Evolutionary conservation across 1,140 invertebrate species (phyloP).

Genomic region (Amyelois transitella): DNA sequence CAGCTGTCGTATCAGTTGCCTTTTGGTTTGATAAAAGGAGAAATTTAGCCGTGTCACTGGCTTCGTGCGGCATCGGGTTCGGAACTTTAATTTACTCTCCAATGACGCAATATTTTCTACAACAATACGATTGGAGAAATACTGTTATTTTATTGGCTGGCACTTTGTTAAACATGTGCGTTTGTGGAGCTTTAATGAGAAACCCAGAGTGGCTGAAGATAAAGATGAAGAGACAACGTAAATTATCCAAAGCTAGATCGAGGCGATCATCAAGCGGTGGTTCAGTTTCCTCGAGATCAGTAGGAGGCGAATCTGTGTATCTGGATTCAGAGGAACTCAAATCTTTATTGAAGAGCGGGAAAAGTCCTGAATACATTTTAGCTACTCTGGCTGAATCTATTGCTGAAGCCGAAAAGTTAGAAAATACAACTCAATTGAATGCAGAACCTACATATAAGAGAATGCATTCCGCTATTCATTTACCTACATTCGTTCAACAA

Average conservation of each 20-base stretch:
- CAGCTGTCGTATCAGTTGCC: slow-evolving; percentile 92
- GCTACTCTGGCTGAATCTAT: slow-evolving; percentile 46
- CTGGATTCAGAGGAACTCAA: slow-evolving; percentile 50
- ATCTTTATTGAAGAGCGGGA: slow-evolving; percentile 47
- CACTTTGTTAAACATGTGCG: slow-evolving; percentile 89
- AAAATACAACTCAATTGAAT: slow-evolving; percentile 57
- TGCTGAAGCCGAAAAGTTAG: slow-evolving; percentile 53
- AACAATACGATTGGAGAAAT: slow-evolving; percentile 88
- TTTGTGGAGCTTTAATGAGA: slow-evolving; percentile 90
- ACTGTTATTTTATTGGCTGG: slow-evolving; percentile 86
- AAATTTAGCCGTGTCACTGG: slow-evolving; percentile 85
- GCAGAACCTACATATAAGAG: slow-evolving; percentile 42
- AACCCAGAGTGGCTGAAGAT: slow-evolving; percentile 83
- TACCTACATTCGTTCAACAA: slow-evolving; percentile 60
- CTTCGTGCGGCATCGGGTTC: slow-evolving; percentile 62
- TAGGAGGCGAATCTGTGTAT: slow-evolving; percentile 51
- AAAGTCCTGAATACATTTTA: slow-evolving; percentile 58
- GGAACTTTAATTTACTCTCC: slow-evolving; percentile 87
- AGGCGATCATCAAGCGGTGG: slow-evolving; percentile 46
- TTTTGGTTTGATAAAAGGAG: slow-evolving; percentile 96
- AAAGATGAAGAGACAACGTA: slow-evolving; percentile 47
- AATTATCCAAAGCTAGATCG: slow-evolving; percentile 34
- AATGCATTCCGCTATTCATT: slow-evolving; percentile 53
- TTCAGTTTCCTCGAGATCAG: slow-evolving; percentile 47
- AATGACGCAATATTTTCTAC: slow-evolving; percentile 80